Percentiles rank a stretch among this genome's conserved stretches.
Conservation (phyloP, 2,888 invertebrate genomes). For the Criorhina ranunculi region DNA sequence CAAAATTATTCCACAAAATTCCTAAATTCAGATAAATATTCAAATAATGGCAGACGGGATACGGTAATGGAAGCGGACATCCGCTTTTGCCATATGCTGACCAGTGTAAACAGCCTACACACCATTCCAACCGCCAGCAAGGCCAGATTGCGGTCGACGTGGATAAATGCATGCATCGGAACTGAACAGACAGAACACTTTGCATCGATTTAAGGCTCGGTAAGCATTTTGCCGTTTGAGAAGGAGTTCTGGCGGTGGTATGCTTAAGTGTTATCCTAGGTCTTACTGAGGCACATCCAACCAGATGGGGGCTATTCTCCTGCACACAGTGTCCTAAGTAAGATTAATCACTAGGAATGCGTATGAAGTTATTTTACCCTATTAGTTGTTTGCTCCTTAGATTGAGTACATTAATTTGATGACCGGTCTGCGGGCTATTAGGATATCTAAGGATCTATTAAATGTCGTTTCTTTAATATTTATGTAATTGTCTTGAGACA, state of each 20-base stretch:
- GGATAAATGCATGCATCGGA: constrained; percentile 29
- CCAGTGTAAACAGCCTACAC: constrained; percentile 47
- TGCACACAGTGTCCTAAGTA: constrained; percentile 55
- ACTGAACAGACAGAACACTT: constrained; percentile 17
- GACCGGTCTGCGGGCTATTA: constrained; percentile 27
- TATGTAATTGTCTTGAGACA: constrained; percentile 40
- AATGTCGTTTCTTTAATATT: constrained; percentile 52
- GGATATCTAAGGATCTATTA: constrained; percentile 43
- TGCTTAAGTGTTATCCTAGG: constrained; percentile 23
- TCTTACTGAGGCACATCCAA: constrained; percentile 19
- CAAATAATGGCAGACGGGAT: constrained; percentile 59
- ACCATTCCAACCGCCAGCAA: constrained; percentile 36
- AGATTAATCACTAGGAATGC: constrained; percentile 67
- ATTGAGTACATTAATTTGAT: constrained; percentile 47
- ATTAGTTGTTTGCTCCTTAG: constrained; percentile 53
- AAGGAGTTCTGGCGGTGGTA: background rate
- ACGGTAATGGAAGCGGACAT: constrained; percentile 46
- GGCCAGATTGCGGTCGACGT: constrained; percentile 50
- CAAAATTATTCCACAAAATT: constrained; percentile 50
- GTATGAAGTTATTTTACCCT: constrained; percentile 64
- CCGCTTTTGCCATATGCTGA: constrained; percentile 41
- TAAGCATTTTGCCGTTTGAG: constrained; percentile 1
- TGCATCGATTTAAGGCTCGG: constrained; percentile 52
- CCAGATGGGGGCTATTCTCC: constrained; percentile 21
- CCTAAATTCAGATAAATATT: constrained; percentile 65